phyloP scores from a whole-genome alignment of 2,888 invertebrate species.

The Epsilonema sp. region DNA sequence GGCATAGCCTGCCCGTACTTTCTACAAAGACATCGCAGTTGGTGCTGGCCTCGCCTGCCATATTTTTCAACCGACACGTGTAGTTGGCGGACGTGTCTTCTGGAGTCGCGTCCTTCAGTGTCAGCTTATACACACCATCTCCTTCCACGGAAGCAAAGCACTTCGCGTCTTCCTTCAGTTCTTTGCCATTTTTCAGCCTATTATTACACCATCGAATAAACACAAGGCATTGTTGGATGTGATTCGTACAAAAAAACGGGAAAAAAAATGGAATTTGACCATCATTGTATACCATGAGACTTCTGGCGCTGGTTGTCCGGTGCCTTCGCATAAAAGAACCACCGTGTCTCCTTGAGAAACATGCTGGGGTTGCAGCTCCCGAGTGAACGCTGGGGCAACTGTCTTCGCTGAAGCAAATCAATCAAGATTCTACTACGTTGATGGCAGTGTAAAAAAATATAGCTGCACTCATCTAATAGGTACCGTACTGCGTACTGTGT shows the following conservation, averaged over 20 bases:
- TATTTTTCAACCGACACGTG: constrained; percentile 1
- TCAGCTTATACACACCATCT: constrained; percentile 3
- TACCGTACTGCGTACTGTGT: neutral
- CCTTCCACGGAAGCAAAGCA: neutral
- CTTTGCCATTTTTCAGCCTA: neutral
- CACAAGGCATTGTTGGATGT: too few relatives aligned
- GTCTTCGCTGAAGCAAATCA: neutral
- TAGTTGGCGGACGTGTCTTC: neutral
- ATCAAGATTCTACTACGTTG: too few relatives aligned
- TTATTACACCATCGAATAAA: too few relatives aligned
- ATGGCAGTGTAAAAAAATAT: too few relatives aligned
- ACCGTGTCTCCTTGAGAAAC: constrained; percentile 48
- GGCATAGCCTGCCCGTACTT: too few relatives aligned
- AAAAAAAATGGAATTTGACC: too few relatives aligned
- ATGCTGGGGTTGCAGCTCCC: neutral
- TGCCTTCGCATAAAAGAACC: constrained; percentile 34
- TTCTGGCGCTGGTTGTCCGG: constrained; percentile 12
- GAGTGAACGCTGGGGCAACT: neutral
- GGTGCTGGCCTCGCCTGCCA: constrained; percentile 11
- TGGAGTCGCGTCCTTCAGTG: neutral
- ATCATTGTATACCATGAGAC: neutral
- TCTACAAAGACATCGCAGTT: constrained; percentile 12
- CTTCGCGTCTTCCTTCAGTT: neutral
- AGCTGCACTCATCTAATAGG: too few relatives aligned
- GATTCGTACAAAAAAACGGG: too few relatives aligned